Base-by-base conservation (phyloP, 2,888 invertebrate species). In the Alloplasta piceator region DNA sequence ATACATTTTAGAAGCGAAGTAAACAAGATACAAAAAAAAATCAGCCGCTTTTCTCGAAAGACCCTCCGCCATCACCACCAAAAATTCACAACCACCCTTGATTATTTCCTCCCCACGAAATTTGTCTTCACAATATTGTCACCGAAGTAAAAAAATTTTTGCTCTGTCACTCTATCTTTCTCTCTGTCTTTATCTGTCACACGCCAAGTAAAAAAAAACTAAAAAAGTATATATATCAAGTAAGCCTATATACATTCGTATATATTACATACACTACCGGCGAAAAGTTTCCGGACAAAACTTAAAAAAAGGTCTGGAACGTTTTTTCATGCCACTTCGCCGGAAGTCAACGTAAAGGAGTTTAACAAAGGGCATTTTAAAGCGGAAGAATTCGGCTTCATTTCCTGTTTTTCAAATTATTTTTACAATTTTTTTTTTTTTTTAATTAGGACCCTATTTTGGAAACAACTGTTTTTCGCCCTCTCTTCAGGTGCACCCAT, bases 231-330 rank as follows among this genome's bases (percentile, higher is more conserved):
- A n/a, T n/a, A n/a, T n/a, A 87, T 85, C 87, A 87, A 88, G 86
- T 88, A 87, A 26, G 1, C 87, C 85, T 85, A 84, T 85, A 85
- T 81, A 84, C 82, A 82, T 85, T 80, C 83, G 9, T 78, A 82
- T 84, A 83, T 85, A 86, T 83, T 83, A 85, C 77, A 80, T 84
- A 83, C n/a, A n/a, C n/a, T n/a, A n/a, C n/a, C n/a, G n/a, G n/a
- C n/a, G n/a, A n/a, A n/a, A n/a, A n/a, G n/a, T n/a, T n/a, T n/a
- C n/a, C n/a, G n/a, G n/a, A n/a, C n/a, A n/a, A n/a, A n/a, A n/a
- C n/a, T n/a, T n/a, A n/a, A n/a, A n/a, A n/a, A n/a, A n/a, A n/a
- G n/a, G n/a, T n/a, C n/a, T n/a, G n/a, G n/a, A n/a, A n/a, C n/a
- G n/a, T n/a, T n/a, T n/a, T n/a, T n/a, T n/a, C n/a, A n/a, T n/a